Percentiles rank a stretch among this genome's conserved stretches.
Evolutionary conservation across 2,888 invertebrate genomes (phyloP).

Genomic region (Drosophila incognita): DNA sequence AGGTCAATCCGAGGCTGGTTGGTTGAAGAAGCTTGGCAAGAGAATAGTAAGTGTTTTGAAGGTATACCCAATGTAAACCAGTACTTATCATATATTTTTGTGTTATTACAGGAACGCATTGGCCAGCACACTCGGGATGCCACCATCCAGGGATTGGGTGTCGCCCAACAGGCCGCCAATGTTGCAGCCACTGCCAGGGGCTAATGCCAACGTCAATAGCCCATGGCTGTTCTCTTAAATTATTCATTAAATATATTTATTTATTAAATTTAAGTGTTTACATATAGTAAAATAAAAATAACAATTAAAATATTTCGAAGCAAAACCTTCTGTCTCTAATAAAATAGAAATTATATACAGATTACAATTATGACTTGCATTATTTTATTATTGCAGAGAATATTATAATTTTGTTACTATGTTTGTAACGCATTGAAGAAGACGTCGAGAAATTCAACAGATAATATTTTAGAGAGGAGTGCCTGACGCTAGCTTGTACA

Average conservation of each 20-base stretch:
- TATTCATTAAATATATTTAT: neutral
- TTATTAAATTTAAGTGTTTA: neutral
- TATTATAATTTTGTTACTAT: neutral
- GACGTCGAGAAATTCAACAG: neutral
- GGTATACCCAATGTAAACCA: no score
- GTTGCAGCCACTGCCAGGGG: constrained; percentile 71
- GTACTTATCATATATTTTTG: neutral
- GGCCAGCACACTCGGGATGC: constrained; percentile 69
- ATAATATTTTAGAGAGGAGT: neutral
- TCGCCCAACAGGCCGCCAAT: constrained; percentile 77
- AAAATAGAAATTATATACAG: neutral
- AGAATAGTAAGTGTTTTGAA: no score
- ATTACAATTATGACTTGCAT: neutral
- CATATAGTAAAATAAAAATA: neutral
- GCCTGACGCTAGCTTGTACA: no score
- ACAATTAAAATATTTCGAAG: fast-evolving
- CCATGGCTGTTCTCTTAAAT: neutral
- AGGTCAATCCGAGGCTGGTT: no score
- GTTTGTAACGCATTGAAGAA: neutral
- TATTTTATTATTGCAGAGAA: neutral
- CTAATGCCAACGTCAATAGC: fast-evolving
- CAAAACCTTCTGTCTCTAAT: neutral
- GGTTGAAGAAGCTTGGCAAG: no score
- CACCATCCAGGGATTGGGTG: constrained; percentile 66
- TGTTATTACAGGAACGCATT: neutral